Evolutionary conservation across 2,797 vertebrate genomes (phyloP), one percentile per base, ranked within the genome.

Genomic region (Enteromius anoplus): DNA sequence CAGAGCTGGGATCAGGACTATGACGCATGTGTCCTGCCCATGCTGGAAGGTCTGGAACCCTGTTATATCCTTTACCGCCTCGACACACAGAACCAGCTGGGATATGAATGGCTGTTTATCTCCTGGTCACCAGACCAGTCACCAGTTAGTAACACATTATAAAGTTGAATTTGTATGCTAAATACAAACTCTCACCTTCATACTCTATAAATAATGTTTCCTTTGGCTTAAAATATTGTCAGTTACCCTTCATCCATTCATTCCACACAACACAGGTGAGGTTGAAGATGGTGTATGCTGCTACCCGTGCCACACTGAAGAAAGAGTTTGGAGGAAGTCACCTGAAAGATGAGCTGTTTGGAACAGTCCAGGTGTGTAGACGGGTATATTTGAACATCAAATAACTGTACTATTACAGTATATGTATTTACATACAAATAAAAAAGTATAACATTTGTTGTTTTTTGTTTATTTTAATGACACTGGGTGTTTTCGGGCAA

Each of bases 81-180:
- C 70, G 98, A 99, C 92, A 96, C 97, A 72, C 95, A 95, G 92
- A 99, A 99, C 3, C 96, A 97, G 68, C 98, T 98, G 92, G 98
- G 98, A 85, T 96, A 95, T 0, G 96, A 99, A 91, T 99, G 98
- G 98, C 93, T 98, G 88, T 99, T 99, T 93, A 96, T 99, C 32
- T 96, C 98, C 85, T 99, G 98, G 98, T 99, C 98, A 55, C 98
- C 98, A 19, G 98, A 99, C 90, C 97, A 96, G 84, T 99, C 97
- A 82, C 96, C 97, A 73, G 98, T 99, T 95, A 90, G 45, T 47
- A 83, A 29, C 76, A 66, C 34, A 53, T 32, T 23, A 75, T 60
- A 60, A n/a, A 49, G 19, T n/a, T 9, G 55, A 60, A 40, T 14
- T 55, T 11, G 12, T 6, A 29, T 2, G 5, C 68, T 10, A 5